Base-by-base conservation (phyloP, 2,113 vertebrate genomes). In the Colistium nudipinnis region DNA sequence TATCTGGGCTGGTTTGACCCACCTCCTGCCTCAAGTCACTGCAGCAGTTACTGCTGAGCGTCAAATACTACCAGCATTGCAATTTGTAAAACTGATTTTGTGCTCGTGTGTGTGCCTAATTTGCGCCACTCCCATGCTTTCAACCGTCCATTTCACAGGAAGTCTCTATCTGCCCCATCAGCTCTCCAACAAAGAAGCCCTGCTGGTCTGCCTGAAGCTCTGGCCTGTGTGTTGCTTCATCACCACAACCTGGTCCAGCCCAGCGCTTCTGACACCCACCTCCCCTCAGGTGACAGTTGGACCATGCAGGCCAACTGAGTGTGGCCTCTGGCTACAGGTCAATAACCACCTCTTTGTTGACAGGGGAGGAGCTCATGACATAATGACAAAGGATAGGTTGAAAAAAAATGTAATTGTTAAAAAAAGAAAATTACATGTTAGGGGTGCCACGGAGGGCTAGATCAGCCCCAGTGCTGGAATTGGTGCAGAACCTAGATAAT, bases 81-180 rank as follows among this genome's bases (percentile, higher is more conserved):
- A 52, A 74, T 73, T 74, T 78, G 53, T 78, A 45, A 44, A 67
- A 41, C 12, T 44, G 39, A 6, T 25, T 24, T 27, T 67, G 61
- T 43, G n/a, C 45, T 45, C 54, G 47, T 35, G 55, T 59, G 41
- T 38, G 56, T 48, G 17, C 28, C 25, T 51, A 49, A 44, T 16
- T 17, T 35, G n/a, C 43, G 28, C 67, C 24, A 12, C 56, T 76
- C 64, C 63, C 45, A 33, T 53, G 25, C 20, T 17, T 63, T 52
- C 16, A 63, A 63, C n/a, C 28, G 43, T 39, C 35, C 13, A 38
- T 74, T 79, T 83, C 72, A 53, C 75, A 78, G 75, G 72, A 81
- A 63, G 62, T 76, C 60, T 24, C 51, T 70, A 62, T 87, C 80
- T 65, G 48, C 41, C 22, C 61, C 62, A 70, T 82, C 77, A 74